Evolutionary conservation across 2,888 invertebrate species (phyloP), one percentile per base, ranked within the genome.

Genomic region (Drosophila lacicola): DNA sequence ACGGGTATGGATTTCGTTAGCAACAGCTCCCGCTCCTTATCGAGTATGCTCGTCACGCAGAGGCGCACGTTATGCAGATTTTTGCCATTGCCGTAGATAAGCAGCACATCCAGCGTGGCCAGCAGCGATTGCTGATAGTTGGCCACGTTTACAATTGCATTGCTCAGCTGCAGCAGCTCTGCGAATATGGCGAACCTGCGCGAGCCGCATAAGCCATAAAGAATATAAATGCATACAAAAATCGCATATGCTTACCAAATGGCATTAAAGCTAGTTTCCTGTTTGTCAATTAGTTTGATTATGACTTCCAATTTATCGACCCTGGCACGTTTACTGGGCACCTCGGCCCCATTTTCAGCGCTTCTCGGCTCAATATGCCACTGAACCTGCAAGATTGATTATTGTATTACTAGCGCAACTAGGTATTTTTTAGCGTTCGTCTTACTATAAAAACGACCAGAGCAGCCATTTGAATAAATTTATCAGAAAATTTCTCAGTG

Each of bases 101-200:
- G 63, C 34, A 91, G 65, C 2, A 90, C 74, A 36, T 74, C 72
- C 3, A 76, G 44, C 19, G 70, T 66, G 3, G 67, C 67, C 47
- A 74, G 46, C 1, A 92, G 54, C 8, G 86, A 60, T 36, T 83
- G 76, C 34, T 87, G 70, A 56, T 78, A 90, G 51, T 92, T 92
- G n/a, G 72, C 63, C 3, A 74, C 54, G 51, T 86, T 88, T 45
- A 92, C 67, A 10, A 92, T 65, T 4, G 60, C 54, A 14, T 62
- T 55, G 25, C 88, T 87, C 4, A 80, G 70, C 37, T 72, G 77
- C 10, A 92, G 60, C 13, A 92, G 51, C 33, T 90, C 83, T 1
- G 90, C 74, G 6, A 90, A 80, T 34, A 92, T 88, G 39, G 87
- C 88, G 60, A 92, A 79, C 90, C 91, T 91, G 42, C 10, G 41